These are phyloP conservation scores for Periparus ater DNA, from an alignment of 2,797 vertebrate genomes.

Conservation along the genomic window DNA sequence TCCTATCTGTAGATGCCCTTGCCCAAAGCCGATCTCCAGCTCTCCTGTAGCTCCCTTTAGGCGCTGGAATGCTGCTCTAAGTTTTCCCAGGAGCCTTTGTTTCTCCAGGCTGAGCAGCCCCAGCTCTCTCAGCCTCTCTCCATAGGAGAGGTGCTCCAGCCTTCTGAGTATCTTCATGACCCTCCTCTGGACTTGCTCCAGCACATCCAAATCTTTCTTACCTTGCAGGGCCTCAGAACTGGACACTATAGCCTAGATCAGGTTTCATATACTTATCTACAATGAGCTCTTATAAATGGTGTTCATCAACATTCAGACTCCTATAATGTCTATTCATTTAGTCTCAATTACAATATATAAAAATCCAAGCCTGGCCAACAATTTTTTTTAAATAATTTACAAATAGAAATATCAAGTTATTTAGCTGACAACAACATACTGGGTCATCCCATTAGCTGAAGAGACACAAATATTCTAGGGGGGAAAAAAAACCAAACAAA, in stretches of 20 bases:
- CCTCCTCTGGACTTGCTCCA: background rate
- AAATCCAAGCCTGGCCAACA: background rate
- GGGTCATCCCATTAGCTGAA: background rate
- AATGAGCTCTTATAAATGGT: background rate
- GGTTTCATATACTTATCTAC: background rate
- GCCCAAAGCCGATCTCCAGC: background rate
- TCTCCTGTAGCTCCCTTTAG: background rate
- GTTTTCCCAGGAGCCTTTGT: background rate
- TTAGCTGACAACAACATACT: background rate
- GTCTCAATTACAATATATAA: background rate
- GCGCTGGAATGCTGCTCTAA: background rate
- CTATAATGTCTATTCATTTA: background rate
- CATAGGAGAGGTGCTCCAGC: background rate
- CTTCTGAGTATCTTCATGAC: background rate
- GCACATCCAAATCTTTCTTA: background rate
- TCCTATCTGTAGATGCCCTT: too few species aligned
- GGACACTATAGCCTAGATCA: accelerated
- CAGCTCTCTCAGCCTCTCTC: background rate
- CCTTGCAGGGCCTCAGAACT: background rate
- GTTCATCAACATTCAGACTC: background rate
- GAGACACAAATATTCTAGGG: background rate
- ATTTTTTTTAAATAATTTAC: background rate
- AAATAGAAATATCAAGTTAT: background rate
- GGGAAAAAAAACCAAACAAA: background rate
- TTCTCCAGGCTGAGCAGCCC: background rate